phyloP scores from a whole-genome alignment of 2,797 vertebrate species.

The Caiman crocodilus region DNA sequence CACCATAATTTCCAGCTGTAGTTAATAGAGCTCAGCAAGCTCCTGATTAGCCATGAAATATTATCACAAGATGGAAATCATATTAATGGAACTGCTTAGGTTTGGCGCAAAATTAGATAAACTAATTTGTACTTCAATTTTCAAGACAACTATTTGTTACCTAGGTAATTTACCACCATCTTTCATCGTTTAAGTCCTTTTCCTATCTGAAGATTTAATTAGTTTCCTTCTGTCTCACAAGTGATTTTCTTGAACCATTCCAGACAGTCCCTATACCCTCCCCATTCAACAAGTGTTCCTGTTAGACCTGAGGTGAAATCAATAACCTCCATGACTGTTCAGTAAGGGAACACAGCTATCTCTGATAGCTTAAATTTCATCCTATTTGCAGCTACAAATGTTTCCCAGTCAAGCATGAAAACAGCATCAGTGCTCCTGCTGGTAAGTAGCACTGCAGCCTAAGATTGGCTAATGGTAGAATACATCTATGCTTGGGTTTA shows the following conservation, averaged over 20 bases:
- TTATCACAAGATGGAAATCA: slow-evolving; percentile 54
- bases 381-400: too few species aligned
- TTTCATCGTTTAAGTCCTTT: slow-evolving; percentile 64
- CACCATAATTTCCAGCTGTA: slow-evolving; percentile 35
- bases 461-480: slow-evolving; percentile 75
- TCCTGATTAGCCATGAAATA: slow-evolving; percentile 60
- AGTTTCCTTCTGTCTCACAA: slow-evolving; percentile 57
- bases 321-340: slow-evolving; percentile 64
- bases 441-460: slow-evolving; percentile 63
- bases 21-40: slow-evolving; percentile 50
- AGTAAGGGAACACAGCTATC: slow-evolving; percentile 57
- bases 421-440: slow-evolving; percentile 68
- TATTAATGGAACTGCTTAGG: slow-evolving; percentile 56
- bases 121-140: slow-evolving; percentile 67
- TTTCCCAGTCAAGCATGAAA: slow-evolving; percentile 84
- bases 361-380: too few species aligned
- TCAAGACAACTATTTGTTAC: slow-evolving; percentile 66
- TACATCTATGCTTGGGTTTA: slow-evolving; percentile 42
- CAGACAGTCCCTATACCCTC: slow-evolving; percentile 11
- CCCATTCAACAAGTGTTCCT: slow-evolving; percentile 39
- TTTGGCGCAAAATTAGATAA: slow-evolving; percentile 71
- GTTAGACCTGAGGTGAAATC: slow-evolving; percentile 62
- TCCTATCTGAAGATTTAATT: slow-evolving; percentile 67
- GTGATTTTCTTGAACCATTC: slow-evolving; percentile 60
- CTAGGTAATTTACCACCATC: slow-evolving; percentile 42